phyloP scores from a whole-genome alignment of 1,140 invertebrate species.

The Catajapyx aquilonaris region DNA sequence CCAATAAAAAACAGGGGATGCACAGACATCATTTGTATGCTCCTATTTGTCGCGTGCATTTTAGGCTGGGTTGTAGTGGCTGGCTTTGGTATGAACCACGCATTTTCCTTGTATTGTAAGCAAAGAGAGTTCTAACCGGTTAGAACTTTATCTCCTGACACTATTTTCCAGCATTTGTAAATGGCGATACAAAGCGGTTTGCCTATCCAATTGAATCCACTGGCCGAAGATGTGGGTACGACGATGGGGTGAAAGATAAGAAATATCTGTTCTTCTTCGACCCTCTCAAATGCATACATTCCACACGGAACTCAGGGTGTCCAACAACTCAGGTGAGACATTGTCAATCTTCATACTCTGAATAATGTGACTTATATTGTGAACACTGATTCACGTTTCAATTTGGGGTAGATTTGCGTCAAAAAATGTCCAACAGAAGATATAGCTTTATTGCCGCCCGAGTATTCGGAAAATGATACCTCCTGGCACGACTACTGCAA shows the following conservation, averaged over 20 bases:
- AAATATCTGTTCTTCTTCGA: slow-evolving; percentile 69
- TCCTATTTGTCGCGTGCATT: slow-evolving; percentile 62
- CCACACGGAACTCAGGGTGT: slow-evolving; percentile 59
- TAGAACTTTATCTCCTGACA: too few species aligned
- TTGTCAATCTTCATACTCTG: too few species aligned
- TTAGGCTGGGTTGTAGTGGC: slow-evolving; percentile 49
- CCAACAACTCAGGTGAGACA: slow-evolving; percentile 51
- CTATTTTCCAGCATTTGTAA: slow-evolving; percentile 38
- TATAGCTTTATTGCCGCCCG: too few species aligned
- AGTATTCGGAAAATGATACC: too few species aligned
- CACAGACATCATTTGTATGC: slow-evolving; percentile 68
- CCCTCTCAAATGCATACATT: slow-evolving; percentile 46
- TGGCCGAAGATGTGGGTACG: slow-evolving; percentile 57
- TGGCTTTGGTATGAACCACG: slow-evolving; percentile 36
- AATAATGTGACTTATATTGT: too few species aligned
- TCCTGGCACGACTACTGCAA: too few species aligned
- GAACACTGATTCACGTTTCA: too few species aligned
- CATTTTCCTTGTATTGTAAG: too few species aligned
- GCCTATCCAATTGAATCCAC: slow-evolving; percentile 55
- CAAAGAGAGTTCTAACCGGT: too few species aligned
- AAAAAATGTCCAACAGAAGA: too few species aligned
- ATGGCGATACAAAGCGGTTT: slow-evolving; percentile 55
- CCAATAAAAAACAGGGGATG: slow-evolving; percentile 59
- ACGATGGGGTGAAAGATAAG: slow-evolving; percentile 38
- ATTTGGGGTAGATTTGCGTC: too few species aligned